Base-by-base conservation (phyloP, 2,888 invertebrate species). In the Diogma glabrata region DNA sequence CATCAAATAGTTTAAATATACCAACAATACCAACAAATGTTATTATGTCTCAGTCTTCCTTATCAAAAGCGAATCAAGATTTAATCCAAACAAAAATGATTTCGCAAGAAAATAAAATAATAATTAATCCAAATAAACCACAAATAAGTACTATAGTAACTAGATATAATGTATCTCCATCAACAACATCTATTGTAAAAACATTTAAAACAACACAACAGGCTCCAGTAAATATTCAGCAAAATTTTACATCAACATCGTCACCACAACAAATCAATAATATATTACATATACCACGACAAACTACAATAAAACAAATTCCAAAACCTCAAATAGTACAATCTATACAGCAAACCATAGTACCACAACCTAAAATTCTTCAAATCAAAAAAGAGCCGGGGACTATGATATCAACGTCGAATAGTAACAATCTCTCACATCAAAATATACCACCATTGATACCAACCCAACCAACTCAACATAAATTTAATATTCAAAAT, bases 11-110 rank as follows among this genome's bases (percentile, higher is more conserved):
- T 53, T 67, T 67, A 52, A n/a, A n/a, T n/a, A n/a, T n/a, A n/a
- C n/a, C n/a, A n/a, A 67, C 67, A 23, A 67, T 67, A 53, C 67
- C 67, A 49, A 67, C 67, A 49, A 67, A 67, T 3, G 67, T 67
- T 3, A 67, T 67, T 56, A 67, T 67, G 14, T 67, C 67, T 9
- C 46, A 45, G 12, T 46, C 45, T 7, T 17, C 50, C 7, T 10
- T 10, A 20, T 33, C 33, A 33, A 16, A 22, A 10, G 64, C n/a
- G n/a, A 36, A 7, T n/a, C 14, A 20, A 1, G 3, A 20, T 22
- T 43, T 23, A 19, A 38, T 47, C 17, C 24, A 38, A 47, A 33
- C 47, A 26, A 20, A 46, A 19, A 36, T 48, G 10, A 33, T 43
- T 10, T 14, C 19, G 5, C 19, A 24, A 22, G 9, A 20, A 12